Percentiles rank a stretch among this genome's conserved stretches.
Evolutionary conservation across 2,797 vertebrate species (phyloP).

Genomic region (Hylomyscus alleni): DNA sequence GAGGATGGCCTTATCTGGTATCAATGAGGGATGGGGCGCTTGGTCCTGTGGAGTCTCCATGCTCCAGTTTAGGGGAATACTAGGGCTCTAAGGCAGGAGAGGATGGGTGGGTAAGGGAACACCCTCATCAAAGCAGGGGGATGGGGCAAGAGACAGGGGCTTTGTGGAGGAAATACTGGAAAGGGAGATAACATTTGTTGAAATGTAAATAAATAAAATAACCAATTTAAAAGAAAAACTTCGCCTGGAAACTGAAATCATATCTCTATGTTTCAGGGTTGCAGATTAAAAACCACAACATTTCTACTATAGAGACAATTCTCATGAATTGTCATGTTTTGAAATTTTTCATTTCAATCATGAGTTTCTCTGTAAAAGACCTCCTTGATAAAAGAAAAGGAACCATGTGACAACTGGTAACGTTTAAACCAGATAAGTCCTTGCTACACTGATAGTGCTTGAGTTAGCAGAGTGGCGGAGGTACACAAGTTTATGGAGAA

Average conservation of each 20-base stretch:
- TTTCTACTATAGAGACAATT: conserved; percentile 84
- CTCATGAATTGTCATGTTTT: conserved; percentile 34
- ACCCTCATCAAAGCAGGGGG: not conserved
- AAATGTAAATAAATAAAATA: not conserved
- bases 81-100: no score
- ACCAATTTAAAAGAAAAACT: not conserved
- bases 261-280: conserved; percentile 72
- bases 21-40: not conserved
- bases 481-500: conserved; percentile 82
- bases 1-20: no score
- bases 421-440: conserved; percentile 83
- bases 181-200: not conserved
- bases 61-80: not conserved
- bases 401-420: conserved; percentile 84
- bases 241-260: conserved; percentile 74
- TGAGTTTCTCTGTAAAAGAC: conserved; percentile 84
- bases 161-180: not conserved
- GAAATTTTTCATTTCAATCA: conserved; percentile 84
- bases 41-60: no score
- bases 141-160: not conserved
- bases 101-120: not conserved
- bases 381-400: conserved; percentile 82
- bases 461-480: conserved; percentile 79
- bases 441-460: conserved; percentile 84
- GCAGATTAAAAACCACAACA: conserved; percentile 70